Evolutionary conservation across 2,113 vertebrate species (phyloP), one percentile per base, ranked within the genome.

Genomic region (Nannospalax galili): DNA sequence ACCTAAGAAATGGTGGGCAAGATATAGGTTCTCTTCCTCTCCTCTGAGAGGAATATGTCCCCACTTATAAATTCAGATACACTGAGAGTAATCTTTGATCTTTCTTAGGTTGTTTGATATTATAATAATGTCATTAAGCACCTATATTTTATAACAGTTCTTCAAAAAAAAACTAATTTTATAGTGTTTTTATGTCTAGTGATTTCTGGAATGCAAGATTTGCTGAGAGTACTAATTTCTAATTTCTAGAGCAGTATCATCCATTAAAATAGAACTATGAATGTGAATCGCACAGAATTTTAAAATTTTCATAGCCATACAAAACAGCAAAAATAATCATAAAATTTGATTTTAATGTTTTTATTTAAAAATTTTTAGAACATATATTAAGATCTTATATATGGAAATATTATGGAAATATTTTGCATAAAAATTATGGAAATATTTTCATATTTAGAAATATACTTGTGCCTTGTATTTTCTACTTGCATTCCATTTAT

Each of bases 331-430:
- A 95, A 79, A 32, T 7, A 81, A 75, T 58, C 1, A n/a, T 48
- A 11, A 32, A 64, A 92, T 67, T 37, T 56, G 62, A 84, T 84
- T 94, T 94, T 78, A 81, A 85, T n/a, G n/a, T 28, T 78, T 81
- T 91, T 94, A 62, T 70, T 92, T 93, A n/a, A 72, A 15, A 2
- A 70, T 92, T 40, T 60, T 37, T 3, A 88, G 52, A 28, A 88
- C 15, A 40, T 67, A 19, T 73, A 78, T 67, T 81, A 35, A 45
- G 35, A 81, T 37, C 35, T 42, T 79, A 32, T 78, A 32, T 45
- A n/a, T n/a, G n/a, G n/a, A 75, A 37, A 84, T 40, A 67, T 64
- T 58, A 80, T 56, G 14, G 28, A 86, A 92, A 62, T 82, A 74
- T 60, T 81, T 52, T 40, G n/a, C n/a, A n/a, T 45, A 75, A 37